A percentile compares a stretch with the other conserved stretches of the same genome.
phyloP scores from a whole-genome alignment of 2,113 vertebrate species.

The Emydura subglobosa region DNA sequence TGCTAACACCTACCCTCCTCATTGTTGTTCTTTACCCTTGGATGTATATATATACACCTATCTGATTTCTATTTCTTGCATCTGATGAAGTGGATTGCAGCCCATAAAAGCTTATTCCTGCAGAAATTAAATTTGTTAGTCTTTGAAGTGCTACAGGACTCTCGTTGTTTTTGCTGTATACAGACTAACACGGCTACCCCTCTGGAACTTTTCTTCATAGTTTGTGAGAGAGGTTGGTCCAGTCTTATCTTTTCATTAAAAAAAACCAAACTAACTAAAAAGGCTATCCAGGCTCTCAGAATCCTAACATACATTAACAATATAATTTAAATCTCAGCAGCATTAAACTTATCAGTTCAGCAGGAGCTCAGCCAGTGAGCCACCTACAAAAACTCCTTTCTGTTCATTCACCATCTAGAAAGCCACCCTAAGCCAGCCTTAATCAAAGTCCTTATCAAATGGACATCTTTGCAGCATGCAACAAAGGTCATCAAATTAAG shows the following conservation, averaged over 20 bases:
- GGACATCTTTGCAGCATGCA: background rate
- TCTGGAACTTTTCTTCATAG: too few relatives aligned
- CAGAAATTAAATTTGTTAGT: too few relatives aligned
- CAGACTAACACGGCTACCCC: too few relatives aligned
- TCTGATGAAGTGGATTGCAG: too few relatives aligned
- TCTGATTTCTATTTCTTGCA: too few relatives aligned
- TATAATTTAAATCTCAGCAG: background rate
- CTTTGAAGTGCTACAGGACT: too few relatives aligned
- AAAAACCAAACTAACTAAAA: background rate
- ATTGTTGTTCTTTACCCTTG: too few relatives aligned
- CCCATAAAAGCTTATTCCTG: too few relatives aligned
- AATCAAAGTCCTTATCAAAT: background rate
- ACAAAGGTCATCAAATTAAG: background rate
- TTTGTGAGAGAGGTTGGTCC: background rate
- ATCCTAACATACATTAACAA: background rate
- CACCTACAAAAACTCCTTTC: background rate
- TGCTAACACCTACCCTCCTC: too few relatives aligned
- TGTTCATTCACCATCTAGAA: background rate
- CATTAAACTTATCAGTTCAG: background rate
- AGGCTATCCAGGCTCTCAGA: background rate
- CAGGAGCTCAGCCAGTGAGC: background rate
- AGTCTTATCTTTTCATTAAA: background rate
- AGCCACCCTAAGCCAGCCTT: background rate
- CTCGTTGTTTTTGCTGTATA: too few relatives aligned
- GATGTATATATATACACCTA: too few relatives aligned